phyloP scores from a whole-genome alignment of 1,140 invertebrate genomes.

The Luehdorfia chinensis region DNA sequence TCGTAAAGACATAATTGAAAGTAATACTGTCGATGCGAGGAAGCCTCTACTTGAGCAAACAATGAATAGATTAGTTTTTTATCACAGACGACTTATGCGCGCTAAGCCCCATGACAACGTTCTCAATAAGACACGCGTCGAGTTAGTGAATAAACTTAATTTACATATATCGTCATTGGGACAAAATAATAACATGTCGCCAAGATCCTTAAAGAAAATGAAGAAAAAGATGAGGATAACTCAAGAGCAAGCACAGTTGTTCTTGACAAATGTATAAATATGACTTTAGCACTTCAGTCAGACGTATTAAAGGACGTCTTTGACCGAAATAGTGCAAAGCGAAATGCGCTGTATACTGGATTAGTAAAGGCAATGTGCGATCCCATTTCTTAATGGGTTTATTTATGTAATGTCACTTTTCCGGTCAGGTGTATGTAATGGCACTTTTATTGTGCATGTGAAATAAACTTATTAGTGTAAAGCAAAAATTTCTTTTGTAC shows the following conservation, averaged over 20 bases:
- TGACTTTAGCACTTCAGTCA: conserved; percentile 24
- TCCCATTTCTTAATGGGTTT: conserved; percentile 29
- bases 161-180: conserved; percentile 30
- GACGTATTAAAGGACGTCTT: conserved; percentile 4
- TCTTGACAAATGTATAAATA: conserved; percentile 55
- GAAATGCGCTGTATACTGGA: conserved; percentile 21
- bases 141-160: conserved; percentile 38
- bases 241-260: conserved; percentile 49
- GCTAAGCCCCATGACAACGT: conserved; percentile 27
- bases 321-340: conserved; percentile 9
- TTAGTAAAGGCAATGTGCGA: conserved; percentile 27
- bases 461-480: conserved; percentile 70
- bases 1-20: conserved; percentile 3
- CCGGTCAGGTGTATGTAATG: conserved; percentile 43
- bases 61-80: conserved; percentile 40
- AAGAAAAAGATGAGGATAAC: conserved; percentile 49
- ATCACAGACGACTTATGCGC: conserved; percentile 36
- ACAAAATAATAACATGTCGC: conserved; percentile 28
- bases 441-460: conserved; percentile 59
- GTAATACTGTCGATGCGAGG: neutral
- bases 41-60: conserved; percentile 16
- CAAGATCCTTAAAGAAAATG: conserved; percentile 46
- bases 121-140: conserved; percentile 33
- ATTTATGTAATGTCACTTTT: conserved; percentile 41
- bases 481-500: conserved; percentile 41